phyloP scores from a whole-genome alignment of 2,797 vertebrate genomes.

The Chloroceryle amazona region DNA sequence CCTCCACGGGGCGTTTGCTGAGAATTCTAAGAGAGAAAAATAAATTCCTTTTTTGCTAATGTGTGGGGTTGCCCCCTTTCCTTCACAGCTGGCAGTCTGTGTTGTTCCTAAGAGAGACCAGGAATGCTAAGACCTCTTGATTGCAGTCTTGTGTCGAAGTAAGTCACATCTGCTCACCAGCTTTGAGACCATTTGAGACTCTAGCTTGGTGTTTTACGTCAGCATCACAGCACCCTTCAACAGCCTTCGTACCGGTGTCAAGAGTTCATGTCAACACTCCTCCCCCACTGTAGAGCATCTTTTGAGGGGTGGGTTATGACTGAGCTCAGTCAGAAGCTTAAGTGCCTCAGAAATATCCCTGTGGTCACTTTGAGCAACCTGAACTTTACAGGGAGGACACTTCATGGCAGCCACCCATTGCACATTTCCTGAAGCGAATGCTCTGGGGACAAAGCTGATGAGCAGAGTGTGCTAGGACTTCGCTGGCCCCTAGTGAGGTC shows the following conservation, averaged over 20 bases:
- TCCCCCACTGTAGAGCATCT: rapidly evolving
- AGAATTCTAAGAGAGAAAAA: neutral
- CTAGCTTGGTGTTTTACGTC: neutral
- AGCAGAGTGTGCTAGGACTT: neutral
- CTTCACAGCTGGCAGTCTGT: neutral
- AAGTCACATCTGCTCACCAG: neutral
- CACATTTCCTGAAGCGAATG: neutral
- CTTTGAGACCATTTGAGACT: neutral
- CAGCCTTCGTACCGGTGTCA: neutral
- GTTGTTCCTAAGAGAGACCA: neutral
- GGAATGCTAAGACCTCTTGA: neutral
- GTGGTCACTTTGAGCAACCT: neutral
- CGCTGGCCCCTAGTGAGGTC: rapidly evolving
- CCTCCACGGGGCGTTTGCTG: neutral
- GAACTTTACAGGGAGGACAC: neutral
- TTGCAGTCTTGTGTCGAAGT: neutral
- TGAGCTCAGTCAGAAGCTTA: neutral
- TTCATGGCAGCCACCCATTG: neutral
- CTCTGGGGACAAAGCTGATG: neutral
- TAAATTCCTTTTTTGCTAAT: neutral
- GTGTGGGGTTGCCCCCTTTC: rapidly evolving
- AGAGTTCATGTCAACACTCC: rapidly evolving
- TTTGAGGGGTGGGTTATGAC: neutral
- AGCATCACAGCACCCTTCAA: neutral
- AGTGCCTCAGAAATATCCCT: neutral